Base-by-base conservation (phyloP, 2,113 vertebrate genomes). In the Jaculus jaculus region DNA sequence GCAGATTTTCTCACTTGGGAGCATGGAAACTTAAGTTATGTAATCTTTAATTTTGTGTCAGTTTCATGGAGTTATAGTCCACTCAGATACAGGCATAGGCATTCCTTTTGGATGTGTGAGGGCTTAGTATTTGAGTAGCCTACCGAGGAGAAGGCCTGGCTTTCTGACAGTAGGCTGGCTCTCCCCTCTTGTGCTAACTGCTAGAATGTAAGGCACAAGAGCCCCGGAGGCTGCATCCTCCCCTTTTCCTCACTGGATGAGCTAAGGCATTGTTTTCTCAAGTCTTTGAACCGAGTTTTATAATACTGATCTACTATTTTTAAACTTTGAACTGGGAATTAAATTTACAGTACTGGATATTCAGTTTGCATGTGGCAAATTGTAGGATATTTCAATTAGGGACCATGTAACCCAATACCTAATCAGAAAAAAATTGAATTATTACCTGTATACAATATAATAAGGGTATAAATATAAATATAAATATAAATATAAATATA, bases 11-110 rank as follows among this genome's bases (percentile, higher is more conserved):
- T 84, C 11, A 28, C 3, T 37, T 12, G 9, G 51, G 28, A 24
- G 71, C 32, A 21, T 58, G 24, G 18, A 18, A 80, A 69, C 84
- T 75, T 87, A 89, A 89, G 32, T 79, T 83, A 89, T 58, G 21
- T 34, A 4, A 4, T 37, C 4, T 0, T 24, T 20, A 66, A 24
- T 34, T 68, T 54, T 54, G 3, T 8, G 54, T 58, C 12, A 28
- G 68, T 24, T 37, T 80, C 7, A 71, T 20, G 30, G 13, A 61
- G 6, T 7, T 20, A 28, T 15, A 4, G 20, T 13, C n/a, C 39
- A 16, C 66, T 1, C 4, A 68, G 28, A 3, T 71, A 60, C 4
- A 69, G 8, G 23, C 18, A 23, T 71, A 37, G 23, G 15, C 23
- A 66, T 51, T 79, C 68, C 32, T 24, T 89, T 28, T 58, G 1